Evolutionary conservation across 2,113 vertebrate genomes (phyloP).

Genomic region (Chloropsis hardwickii): DNA sequence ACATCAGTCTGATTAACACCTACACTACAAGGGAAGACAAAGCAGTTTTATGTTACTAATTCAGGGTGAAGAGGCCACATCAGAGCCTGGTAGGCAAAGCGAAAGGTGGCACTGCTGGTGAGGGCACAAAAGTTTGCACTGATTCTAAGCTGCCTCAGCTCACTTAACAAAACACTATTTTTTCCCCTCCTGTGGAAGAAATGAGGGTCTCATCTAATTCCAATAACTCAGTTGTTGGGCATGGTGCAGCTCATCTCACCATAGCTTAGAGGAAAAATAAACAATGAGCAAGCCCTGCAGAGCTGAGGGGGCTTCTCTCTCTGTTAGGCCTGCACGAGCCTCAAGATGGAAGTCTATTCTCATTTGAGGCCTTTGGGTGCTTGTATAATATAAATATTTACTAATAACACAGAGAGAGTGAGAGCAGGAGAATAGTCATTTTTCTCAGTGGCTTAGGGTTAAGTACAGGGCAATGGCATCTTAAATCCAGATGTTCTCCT

Average conservation of each 20-base stretch:
- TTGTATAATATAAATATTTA: slow-evolving; percentile 58
- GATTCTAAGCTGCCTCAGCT: background rate
- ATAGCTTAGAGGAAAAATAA: background rate
- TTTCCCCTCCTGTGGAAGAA: background rate
- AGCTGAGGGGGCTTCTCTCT: background rate
- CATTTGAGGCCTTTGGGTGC: slow-evolving; percentile 22
- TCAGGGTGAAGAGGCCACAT: background rate
- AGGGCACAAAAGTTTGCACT: background rate
- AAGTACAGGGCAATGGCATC: slow-evolving; percentile 70
- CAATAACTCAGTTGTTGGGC: background rate
- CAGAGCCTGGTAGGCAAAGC: background rate
- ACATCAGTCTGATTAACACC: background rate
- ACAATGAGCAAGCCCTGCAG: background rate
- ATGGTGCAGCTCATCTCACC: background rate
- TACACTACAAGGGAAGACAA: background rate
- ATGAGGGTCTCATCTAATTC: background rate
- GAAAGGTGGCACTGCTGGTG: background rate
- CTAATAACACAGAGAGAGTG: slow-evolving; percentile 39
- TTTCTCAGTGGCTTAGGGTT: slow-evolving; percentile 71
- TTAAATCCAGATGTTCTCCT: slow-evolving; percentile 76
- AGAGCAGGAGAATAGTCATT: slow-evolving; percentile 52
- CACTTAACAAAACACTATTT: background rate
- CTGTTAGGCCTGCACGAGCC: background rate
- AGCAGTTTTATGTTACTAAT: background rate
- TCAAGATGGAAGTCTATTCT: slow-evolving; percentile 15